Base-by-base conservation (phyloP, 2,888 invertebrate genomes). In the Galeruca laticollis region DNA sequence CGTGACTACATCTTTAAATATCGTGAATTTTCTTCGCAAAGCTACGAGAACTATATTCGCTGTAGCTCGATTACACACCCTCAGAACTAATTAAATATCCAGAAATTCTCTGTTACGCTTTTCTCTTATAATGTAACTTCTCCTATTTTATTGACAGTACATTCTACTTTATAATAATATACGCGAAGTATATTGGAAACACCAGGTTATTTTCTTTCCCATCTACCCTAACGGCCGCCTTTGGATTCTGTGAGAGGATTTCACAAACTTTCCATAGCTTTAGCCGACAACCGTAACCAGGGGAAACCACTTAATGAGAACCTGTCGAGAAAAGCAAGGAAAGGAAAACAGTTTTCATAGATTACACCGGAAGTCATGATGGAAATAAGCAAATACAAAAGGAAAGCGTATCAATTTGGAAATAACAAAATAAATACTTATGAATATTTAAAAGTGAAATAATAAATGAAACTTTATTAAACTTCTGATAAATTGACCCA, bases 261-360 rank as follows among this genome's bases (percentile, higher is more conserved):
- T 54, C 8, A 8, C 5, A 54, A 13, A 31, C 31, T 54, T 57
- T 15, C 35, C 35, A 35, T 57, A 18, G 35, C 56, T 52, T 52
- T 79, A 80, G 81, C 81, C 81, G 82, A 83, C 81, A 82, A 83
- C 82, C 83, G 84, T 84, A 83, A 81, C 84, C 83, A 81, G 76
- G 83, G 83, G 84, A 84, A 83, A 84, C 84, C 83, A 83, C 84
- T 83, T 84, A 84, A 84, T 84, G 84, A 84, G 81, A 81, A 78
- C 81, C 72, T 64, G 66, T 68, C 74, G 35, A 33, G 56, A 18
- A 35, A 35, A 57, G 56, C 56, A 18, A 72, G 77, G 78, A 76
- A 68, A 72, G 75, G 74, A 76, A 76, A 78, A 78, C 78, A 77
- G 79, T 81, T 81, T 81, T 80, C 77, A 74, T 76, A 78, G 78